Percentiles rank a stretch among this genome's conserved stretches.
Conservation (phyloP, 2,888 invertebrate genomes). For the Andrena chrysosceles region DNA sequence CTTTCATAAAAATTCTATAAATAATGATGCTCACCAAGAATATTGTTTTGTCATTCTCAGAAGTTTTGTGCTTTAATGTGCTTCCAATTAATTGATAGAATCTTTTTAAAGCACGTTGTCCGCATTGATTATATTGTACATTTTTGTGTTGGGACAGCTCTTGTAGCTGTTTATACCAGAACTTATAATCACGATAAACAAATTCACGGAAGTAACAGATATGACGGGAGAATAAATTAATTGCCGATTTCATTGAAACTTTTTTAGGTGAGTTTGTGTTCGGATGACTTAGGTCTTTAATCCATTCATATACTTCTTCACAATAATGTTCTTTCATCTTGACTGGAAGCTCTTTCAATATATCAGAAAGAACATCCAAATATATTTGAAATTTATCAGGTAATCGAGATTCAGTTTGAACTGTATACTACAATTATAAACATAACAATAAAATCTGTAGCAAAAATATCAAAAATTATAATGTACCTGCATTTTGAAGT, state of each 20-base stretch:
- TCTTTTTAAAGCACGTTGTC: slow-evolving; percentile 68
- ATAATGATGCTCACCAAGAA: slow-evolving; percentile 67
- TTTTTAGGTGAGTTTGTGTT: slow-evolving; percentile 36
- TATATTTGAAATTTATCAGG: slow-evolving; percentile 68
- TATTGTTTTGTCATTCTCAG: slow-evolving; percentile 56
- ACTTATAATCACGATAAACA: slow-evolving; percentile 74
- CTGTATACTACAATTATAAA: slow-evolving; percentile 61
- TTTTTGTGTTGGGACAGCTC: slow-evolving; percentile 47
- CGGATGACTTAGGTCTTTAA: slow-evolving; percentile 62
- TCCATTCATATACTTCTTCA: slow-evolving; percentile 58
- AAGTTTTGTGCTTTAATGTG: slow-evolving; percentile 59
- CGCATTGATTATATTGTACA: slow-evolving; percentile 47
- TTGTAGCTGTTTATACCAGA: slow-evolving; percentile 73
- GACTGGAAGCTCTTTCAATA: slow-evolving; percentile 68
- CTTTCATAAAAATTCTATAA: background rate
- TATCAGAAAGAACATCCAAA: slow-evolving; percentile 70
- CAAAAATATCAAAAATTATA: background rate
- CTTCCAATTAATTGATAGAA: slow-evolving; percentile 75
- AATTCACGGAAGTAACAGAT: slow-evolving; percentile 66
- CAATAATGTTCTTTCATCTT: slow-evolving; percentile 25
- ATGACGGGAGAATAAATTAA: slow-evolving; percentile 70
- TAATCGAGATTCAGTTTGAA: slow-evolving; percentile 24
- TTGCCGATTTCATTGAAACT: slow-evolving; percentile 57
- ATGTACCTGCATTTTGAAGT: slow-evolving; percentile 65
- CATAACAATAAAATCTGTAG: slow-evolving; percentile 1